Percentiles rank a stretch among this genome's conserved stretches.
Conservation (phyloP, 2,797 vertebrate genomes). For the Acanthiza pusilla region DNA sequence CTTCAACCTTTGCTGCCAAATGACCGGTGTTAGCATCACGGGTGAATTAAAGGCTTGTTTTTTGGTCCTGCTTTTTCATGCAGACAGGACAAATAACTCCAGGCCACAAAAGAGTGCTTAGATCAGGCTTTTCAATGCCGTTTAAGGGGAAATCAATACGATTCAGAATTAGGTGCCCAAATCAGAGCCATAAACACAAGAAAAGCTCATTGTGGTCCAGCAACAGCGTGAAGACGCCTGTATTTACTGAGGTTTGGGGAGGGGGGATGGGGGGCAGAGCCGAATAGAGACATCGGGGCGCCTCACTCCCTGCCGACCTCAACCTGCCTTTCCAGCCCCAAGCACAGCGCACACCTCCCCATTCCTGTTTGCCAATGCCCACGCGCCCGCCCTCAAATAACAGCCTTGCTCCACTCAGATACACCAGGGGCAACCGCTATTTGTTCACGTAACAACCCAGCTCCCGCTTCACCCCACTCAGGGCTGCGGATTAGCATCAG, state of each 20-base stretch:
- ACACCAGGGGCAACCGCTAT: fast-evolving
- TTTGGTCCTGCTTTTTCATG: constrained; percentile 22
- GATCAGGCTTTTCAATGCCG: background rate
- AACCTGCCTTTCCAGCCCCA: background rate
- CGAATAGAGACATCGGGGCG: fast-evolving
- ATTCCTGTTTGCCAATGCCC: background rate
- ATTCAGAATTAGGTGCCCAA: constrained; percentile 16
- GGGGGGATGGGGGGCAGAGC: background rate
- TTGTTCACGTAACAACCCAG: background rate
- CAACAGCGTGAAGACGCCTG: background rate
- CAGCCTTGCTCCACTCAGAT: background rate
- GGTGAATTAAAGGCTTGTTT: constrained; percentile 32
- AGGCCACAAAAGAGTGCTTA: constrained; percentile 32
- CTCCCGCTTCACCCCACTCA: background rate
- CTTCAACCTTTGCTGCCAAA: background rate
- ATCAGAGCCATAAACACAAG: constrained; percentile 19
- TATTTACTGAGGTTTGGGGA: background rate
- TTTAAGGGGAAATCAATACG: constrained; percentile 42
- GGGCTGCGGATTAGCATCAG: background rate
- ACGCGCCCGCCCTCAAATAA: fast-evolving
- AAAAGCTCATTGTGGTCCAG: constrained; percentile 3
- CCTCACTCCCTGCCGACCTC: fast-evolving
- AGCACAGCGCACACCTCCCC: fast-evolving
- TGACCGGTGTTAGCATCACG: background rate
- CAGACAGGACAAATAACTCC: constrained; percentile 36